Conservation (phyloP, 1,140 invertebrate genomes). For the Drosophila parvula region DNA sequence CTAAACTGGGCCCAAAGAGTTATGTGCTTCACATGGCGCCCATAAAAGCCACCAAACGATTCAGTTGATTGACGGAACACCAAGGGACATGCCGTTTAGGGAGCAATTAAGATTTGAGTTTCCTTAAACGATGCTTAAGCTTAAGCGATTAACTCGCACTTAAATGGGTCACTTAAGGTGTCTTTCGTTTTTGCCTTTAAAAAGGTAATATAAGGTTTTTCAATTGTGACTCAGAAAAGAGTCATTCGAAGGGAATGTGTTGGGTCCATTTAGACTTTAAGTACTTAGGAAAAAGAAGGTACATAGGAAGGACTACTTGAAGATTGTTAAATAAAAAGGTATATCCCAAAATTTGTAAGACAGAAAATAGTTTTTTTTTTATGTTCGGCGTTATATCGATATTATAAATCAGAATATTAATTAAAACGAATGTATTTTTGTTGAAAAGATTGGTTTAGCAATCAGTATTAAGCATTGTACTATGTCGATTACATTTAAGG, state of each 20-base stretch:
- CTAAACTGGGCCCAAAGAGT: constrained; percentile 36
- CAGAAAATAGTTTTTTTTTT: too few relatives aligned
- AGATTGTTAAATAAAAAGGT: background rate
- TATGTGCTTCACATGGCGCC: constrained; percentile 47
- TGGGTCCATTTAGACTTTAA: background rate
- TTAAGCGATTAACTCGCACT: constrained; percentile 15
- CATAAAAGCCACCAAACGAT: constrained; percentile 37
- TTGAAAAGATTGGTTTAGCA: too few relatives aligned
- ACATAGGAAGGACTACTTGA: rapidly evolving
- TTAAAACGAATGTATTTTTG: too few relatives aligned
- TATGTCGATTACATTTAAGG: too few relatives aligned
- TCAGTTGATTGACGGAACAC: constrained; percentile 40
- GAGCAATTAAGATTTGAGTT: constrained; percentile 50
- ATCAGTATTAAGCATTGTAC: too few relatives aligned
- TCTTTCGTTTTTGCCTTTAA: background rate
- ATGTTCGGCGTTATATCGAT: too few relatives aligned
- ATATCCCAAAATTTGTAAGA: too few relatives aligned
- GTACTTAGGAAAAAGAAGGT: background rate
- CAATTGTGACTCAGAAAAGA: constrained; percentile 11
- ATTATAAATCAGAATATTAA: too few relatives aligned
- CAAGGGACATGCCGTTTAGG: constrained; percentile 39
- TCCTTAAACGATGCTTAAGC: constrained; percentile 35
- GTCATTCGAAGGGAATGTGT: background rate
- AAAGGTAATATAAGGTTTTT: background rate
- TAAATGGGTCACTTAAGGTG: constrained; percentile 22